Evolutionary conservation across 1,140 invertebrate species (phyloP).

Genomic region (Druon quercuslanigerum): DNA sequence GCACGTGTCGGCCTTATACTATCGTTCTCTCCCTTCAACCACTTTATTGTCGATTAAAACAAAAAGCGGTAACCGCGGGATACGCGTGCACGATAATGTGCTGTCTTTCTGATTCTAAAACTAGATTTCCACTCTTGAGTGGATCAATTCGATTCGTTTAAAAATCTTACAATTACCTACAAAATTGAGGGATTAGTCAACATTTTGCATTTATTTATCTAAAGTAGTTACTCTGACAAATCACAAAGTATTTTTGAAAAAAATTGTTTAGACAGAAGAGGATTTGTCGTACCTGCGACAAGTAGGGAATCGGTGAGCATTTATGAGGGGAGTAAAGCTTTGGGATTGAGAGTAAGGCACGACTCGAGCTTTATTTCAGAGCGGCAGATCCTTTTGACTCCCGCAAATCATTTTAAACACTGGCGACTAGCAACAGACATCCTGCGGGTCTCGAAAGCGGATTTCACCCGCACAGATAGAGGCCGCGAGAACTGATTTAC

Average conservation of each 20-base stretch:
- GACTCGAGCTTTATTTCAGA: constrained; percentile 11
- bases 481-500: constrained; percentile 10
- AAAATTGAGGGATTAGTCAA: neutral
- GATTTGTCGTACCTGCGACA: constrained; percentile 21
- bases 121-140: neutral
- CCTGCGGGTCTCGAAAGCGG: constrained; percentile 7
- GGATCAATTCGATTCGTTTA: neutral
- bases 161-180: neutral
- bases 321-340: neutral
- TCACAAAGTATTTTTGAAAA: constrained; percentile 3
- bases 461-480: neutral
- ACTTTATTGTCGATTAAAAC: constrained; percentile 65
- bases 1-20: constrained; percentile 62
- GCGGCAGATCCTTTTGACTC: constrained; percentile 14
- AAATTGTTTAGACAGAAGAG: neutral
- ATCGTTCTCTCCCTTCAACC: constrained; percentile 36
- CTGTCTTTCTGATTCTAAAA: constrained; percentile 9
- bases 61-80: constrained; percentile 48
- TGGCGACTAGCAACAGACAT: neutral
- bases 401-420: constrained; percentile 19
- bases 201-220: neutral
- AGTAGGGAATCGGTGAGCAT: constrained; percentile 3
- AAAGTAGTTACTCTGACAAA: neutral
- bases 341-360: constrained; percentile 12
- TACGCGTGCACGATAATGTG: neutral